phyloP scores from a whole-genome alignment of 2,797 vertebrate species.

The Characodon lateralis region DNA sequence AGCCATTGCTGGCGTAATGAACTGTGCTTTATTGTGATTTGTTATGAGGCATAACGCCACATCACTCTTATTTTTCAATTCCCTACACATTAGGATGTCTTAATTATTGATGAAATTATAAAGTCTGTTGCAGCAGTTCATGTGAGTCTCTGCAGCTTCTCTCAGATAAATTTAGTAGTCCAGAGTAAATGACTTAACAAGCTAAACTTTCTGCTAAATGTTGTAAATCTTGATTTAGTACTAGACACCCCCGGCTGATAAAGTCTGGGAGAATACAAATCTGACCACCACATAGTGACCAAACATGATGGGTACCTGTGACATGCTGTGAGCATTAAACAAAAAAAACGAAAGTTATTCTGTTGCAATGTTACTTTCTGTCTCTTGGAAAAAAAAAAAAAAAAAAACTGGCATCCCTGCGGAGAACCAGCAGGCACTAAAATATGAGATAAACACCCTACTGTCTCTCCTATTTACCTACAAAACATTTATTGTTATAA shows the following conservation, averaged over 20 bases:
- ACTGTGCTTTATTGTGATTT: constrained; percentile 69
- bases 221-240: constrained; percentile 18
- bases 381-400: constrained; percentile 15
- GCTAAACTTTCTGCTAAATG: constrained; percentile 17
- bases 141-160: constrained; percentile 18
- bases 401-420: constrained; percentile 11
- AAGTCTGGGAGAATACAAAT: background rate
- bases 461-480: constrained; percentile 6
- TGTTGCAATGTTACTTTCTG: constrained; percentile 9
- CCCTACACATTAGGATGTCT: constrained; percentile 51
- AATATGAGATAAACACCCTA: constrained; percentile 12
- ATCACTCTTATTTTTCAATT: constrained; percentile 60
- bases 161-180: constrained; percentile 24
- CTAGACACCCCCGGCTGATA: constrained; percentile 17
- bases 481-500: background rate
- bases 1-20: constrained; percentile 66
- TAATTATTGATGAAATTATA: constrained; percentile 62
- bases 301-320: background rate
- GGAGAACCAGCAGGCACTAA: constrained; percentile 5
- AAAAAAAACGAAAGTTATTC: constrained; percentile 10
- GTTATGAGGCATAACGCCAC: constrained; percentile 47
- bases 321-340: constrained; percentile 7
- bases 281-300: background rate
- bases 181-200: constrained; percentile 16
- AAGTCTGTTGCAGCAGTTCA: constrained; percentile 37